Conservation (phyloP, 2,797 vertebrate species). For the Amblyraja radiata region DNA sequence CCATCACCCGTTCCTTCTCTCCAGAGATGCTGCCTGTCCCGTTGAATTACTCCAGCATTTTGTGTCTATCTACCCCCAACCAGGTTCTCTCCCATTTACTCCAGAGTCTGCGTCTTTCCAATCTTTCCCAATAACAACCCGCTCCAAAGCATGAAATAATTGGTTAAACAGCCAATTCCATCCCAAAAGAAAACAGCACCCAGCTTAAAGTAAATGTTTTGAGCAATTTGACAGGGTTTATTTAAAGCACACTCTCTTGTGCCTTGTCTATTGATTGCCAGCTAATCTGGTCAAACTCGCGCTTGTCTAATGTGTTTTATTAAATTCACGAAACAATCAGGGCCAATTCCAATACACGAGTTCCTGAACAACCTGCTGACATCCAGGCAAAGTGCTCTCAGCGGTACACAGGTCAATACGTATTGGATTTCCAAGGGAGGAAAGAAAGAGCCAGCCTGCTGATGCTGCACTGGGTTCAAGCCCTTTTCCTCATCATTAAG, state of each 20-base stretch:
- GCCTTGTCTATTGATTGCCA: not conserved
- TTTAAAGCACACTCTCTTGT: constrained; percentile 18
- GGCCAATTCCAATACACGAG: constrained; percentile 37
- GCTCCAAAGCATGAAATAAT: not conserved
- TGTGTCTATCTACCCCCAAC: too few relatives aligned
- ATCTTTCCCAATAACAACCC: not conserved
- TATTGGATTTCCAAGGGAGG: constrained; percentile 36
- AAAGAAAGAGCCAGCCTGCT: constrained; percentile 28
- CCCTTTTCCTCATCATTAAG: constrained; percentile 37
- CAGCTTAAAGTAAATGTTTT: not conserved
- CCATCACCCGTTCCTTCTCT: too few relatives aligned
- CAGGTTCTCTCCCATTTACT: not conserved
- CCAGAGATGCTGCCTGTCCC: too few relatives aligned
- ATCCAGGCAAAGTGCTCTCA: constrained; percentile 37
- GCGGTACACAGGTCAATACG: constrained; percentile 37
- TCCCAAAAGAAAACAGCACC: not conserved
- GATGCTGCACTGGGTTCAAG: constrained; percentile 38
- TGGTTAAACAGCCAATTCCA: not conserved
- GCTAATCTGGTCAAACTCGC: constrained; percentile 36
- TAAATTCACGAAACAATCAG: constrained; percentile 36
- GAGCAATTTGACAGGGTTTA: constrained; percentile 26
- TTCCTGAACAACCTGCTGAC: constrained; percentile 38
- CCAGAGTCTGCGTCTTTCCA: not conserved
- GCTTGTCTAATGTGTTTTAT: constrained; percentile 38
- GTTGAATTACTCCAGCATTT: too few relatives aligned